Evolutionary conservation across 2,797 vertebrate species (phyloP).

Genomic region (Carduelis carduelis): DNA sequence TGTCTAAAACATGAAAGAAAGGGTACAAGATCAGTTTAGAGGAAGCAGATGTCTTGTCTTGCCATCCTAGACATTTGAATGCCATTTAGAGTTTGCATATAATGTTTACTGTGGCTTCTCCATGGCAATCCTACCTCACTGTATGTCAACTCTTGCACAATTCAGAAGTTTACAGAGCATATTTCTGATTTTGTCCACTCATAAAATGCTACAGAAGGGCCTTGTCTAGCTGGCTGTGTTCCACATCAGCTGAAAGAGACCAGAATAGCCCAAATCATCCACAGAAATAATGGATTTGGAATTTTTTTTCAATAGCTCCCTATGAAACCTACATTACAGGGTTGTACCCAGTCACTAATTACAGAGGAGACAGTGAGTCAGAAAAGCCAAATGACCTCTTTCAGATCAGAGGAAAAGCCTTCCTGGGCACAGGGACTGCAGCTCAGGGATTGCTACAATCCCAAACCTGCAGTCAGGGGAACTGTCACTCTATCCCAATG

Average conservation of each 20-base stretch:
- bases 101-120: background rate
- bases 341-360: background rate
- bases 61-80: background rate
- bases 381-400: background rate
- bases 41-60: background rate
- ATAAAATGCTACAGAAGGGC: background rate
- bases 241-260: background rate
- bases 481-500: background rate
- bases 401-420: background rate
- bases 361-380: background rate
- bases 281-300: background rate
- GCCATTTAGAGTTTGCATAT: background rate
- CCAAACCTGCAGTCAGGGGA: background rate
- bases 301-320: background rate
- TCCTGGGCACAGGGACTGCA: background rate
- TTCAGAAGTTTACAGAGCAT: background rate
- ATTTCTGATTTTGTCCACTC: background rate
- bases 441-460: background rate
- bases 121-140: background rate
- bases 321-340: background rate
- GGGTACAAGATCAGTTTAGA: background rate
- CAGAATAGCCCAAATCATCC: background rate
- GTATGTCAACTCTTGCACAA: background rate
- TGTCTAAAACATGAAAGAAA: background rate
- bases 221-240: background rate